phyloP scores from a whole-genome alignment of 1,140 invertebrate species.

The Spodoptera litura region DNA sequence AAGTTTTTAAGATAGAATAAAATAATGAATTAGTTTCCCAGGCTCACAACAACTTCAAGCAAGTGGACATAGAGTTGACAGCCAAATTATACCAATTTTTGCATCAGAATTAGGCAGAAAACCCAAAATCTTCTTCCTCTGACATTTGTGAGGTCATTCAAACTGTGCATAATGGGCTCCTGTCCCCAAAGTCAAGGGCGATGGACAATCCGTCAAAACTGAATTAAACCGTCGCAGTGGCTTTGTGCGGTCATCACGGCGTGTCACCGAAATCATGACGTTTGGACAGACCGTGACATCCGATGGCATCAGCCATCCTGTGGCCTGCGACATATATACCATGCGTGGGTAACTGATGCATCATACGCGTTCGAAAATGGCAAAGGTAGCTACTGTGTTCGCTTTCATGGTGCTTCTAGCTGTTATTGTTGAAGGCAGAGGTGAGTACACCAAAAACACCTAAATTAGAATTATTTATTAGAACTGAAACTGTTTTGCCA shows the following conservation, averaged over 20 bases:
- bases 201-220: conserved; percentile 9
- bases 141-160: conserved; percentile 23
- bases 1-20: no score
- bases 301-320: conserved; percentile 46
- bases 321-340: conserved; percentile 42
- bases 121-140: neutral
- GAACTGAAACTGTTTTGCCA: no score
- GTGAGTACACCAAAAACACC: conserved; percentile 12
- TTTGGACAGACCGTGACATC: conserved; percentile 50
- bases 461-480: neutral
- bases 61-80: neutral
- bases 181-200: conserved; percentile 46
- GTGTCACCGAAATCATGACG: conserved; percentile 52
- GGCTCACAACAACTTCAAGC: neutral
- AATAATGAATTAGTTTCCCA: neutral
- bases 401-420: conserved; percentile 38
- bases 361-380: conserved; percentile 40
- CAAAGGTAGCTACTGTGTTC: conserved; percentile 21
- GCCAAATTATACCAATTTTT: conserved; percentile 3
- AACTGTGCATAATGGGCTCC: conserved; percentile 31
- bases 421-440: conserved; percentile 34
- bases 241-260: conserved; percentile 51
- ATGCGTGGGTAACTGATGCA: neutral
- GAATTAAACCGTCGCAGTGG: conserved; percentile 36
- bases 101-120: conserved; percentile 6